phyloP scores from a whole-genome alignment of 2,113 vertebrate genomes.

The Rallus limicola region DNA sequence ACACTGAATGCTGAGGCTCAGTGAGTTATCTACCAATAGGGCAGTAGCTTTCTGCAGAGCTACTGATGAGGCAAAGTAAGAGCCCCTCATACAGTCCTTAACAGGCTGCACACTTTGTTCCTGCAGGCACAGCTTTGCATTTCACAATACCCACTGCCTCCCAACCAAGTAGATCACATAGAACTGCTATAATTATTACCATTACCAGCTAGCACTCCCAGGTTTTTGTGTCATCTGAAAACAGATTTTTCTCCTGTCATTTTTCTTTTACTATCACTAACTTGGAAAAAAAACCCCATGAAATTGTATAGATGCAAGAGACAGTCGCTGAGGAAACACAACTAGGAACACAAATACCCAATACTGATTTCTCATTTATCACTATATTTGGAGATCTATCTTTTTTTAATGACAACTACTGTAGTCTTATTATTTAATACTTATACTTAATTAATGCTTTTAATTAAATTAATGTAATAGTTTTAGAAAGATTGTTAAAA shows the following conservation, averaged over 20 bases:
- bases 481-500: conserved; percentile 12
- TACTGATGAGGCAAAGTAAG: not conserved
- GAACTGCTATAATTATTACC: not conserved
- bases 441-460: not conserved
- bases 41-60: not conserved
- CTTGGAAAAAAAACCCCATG: not conserved
- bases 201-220: not conserved
- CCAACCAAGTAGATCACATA: not conserved
- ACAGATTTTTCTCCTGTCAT: not conserved
- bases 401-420: not conserved
- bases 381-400: not conserved
- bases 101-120: not conserved
- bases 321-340: not conserved
- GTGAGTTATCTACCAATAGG: not conserved
- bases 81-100: not conserved
- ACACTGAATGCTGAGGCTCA: not conserved
- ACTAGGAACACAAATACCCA: not conserved
- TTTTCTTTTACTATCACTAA: not conserved
- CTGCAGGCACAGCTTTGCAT: not conserved
- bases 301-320: not conserved
- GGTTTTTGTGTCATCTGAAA: not conserved
- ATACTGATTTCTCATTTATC: not conserved
- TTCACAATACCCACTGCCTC: not conserved
- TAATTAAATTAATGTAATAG: not conserved
- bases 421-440: not conserved